Conservation (phyloP, 1,140 invertebrate species). For the Brachionus manjavacas region DNA sequence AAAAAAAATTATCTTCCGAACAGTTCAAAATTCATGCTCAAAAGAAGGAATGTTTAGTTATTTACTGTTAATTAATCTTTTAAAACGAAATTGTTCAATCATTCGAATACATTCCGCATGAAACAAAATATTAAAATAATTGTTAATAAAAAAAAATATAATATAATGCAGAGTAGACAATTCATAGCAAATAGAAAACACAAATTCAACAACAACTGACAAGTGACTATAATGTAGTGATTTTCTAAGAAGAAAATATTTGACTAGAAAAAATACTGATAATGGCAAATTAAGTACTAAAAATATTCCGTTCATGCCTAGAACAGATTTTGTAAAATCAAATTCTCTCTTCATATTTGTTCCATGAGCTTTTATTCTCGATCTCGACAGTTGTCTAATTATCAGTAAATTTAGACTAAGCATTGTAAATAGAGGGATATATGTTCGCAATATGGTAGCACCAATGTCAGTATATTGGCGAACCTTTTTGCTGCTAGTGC, state of each 20-base stretch:
- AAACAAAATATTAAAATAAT: conserved; percentile 28
- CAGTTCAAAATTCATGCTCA: not conserved
- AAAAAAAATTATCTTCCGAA: too few species aligned
- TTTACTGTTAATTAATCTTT: not conserved
- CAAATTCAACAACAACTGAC: not conserved
- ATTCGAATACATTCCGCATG: not conserved
- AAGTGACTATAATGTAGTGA: not conserved
- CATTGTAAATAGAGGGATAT: not conserved
- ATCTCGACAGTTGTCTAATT: not conserved
- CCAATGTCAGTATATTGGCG: conserved; percentile 1
- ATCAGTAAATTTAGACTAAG: not conserved
- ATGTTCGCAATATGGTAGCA: not conserved
- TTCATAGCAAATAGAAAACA: conserved; percentile 3
- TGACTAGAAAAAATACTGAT: conserved; percentile 6
- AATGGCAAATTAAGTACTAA: conserved; percentile 29
- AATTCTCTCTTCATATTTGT: not conserved
- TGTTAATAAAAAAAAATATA: conserved; percentile 2
- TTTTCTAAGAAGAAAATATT: not conserved
- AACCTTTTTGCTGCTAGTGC: not conserved
- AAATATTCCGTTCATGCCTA: conserved; percentile 33
- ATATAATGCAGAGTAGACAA: conserved; percentile 25
- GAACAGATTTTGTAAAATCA: not conserved
- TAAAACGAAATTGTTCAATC: not conserved
- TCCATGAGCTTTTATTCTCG: not conserved
- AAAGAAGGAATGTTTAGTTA: not conserved